Evolutionary conservation across 1,140 invertebrate genomes (phyloP).

Genomic region (Plodia interpunctella): DNA sequence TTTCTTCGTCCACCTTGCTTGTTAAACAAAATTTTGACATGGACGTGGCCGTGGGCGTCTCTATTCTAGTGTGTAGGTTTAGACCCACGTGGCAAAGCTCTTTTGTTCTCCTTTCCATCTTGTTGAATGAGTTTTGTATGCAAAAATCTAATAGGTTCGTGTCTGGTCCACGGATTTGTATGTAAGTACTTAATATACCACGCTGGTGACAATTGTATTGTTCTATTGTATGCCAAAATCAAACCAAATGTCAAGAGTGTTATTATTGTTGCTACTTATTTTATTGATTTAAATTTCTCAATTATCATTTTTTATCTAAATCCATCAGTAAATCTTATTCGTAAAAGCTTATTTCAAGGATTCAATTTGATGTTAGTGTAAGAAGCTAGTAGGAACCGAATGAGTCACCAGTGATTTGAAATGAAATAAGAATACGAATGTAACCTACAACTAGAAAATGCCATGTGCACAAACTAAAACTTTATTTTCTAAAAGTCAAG

Average conservation of each 20-base stretch:
- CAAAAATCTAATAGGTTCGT: constrained; percentile 38
- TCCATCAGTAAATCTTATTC: constrained; percentile 9
- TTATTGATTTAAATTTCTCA: constrained; percentile 12
- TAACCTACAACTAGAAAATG: constrained; percentile 8
- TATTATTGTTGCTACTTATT: background rate
- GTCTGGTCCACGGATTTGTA: constrained; percentile 21
- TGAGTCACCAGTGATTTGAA: constrained; percentile 59
- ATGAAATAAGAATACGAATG: constrained; percentile 37
- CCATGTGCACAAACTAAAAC: background rate
- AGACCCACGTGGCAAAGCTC: constrained; percentile 34
- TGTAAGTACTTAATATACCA: background rate
- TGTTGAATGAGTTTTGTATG: constrained; percentile 41
- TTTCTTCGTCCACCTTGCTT: constrained; percentile 41
- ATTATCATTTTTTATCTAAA: constrained; percentile 33
- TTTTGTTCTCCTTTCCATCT: constrained; percentile 42
- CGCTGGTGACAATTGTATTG: constrained; percentile 12
- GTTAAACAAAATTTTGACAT: constrained; percentile 55
- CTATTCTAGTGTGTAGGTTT: constrained; percentile 34
- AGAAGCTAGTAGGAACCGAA: constrained; percentile 42
- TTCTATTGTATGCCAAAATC: constrained; percentile 13
- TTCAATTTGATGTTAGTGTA: constrained; percentile 42
- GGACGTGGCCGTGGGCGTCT: constrained; percentile 32
- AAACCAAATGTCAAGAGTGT: constrained; percentile 4
- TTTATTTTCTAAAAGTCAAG: constrained; percentile 17
- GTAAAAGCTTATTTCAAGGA: constrained; percentile 35